Evolutionary conservation across 2,888 invertebrate genomes (phyloP).

Genomic region (Orchesella flavescens): DNA sequence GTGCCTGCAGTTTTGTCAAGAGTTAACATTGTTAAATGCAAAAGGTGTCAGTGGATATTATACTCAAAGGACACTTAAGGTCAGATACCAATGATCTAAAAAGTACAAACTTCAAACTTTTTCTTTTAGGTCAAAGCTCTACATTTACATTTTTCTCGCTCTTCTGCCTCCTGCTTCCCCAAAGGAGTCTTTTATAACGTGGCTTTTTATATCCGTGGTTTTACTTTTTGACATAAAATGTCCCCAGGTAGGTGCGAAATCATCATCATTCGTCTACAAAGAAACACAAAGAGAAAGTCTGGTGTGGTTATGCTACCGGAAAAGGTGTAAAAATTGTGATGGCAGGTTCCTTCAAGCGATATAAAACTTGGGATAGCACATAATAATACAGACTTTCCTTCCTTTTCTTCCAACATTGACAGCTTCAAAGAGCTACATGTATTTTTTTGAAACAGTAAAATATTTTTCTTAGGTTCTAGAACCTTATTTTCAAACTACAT

Average conservation of each 20-base stretch:
- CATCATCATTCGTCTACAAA: slow-evolving; percentile 2
- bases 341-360: neutral
- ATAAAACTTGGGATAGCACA: neutral
- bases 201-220: neutral
- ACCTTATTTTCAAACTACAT: too few relatives aligned
- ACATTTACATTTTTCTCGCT: neutral
- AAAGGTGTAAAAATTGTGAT: neutral
- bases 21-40: too few relatives aligned
- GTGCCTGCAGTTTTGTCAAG: too few relatives aligned
- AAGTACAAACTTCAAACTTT: neutral
- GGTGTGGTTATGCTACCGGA: neutral
- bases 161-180: neutral
- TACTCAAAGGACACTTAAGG: neutral
- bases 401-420: neutral
- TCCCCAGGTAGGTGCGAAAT: neutral
- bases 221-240: slow-evolving; percentile 1
- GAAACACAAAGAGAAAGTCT: neutral
- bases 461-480: too few relatives aligned
- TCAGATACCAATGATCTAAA: neutral
- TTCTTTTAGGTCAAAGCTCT: neutral
- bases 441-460: neutral
- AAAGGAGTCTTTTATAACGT: neutral
- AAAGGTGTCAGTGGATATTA: neutral
- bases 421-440: neutral
- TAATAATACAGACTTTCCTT: neutral